Evolutionary conservation across 2,113 vertebrate genomes (phyloP).

Genomic region (Lagopus muta): DNA sequence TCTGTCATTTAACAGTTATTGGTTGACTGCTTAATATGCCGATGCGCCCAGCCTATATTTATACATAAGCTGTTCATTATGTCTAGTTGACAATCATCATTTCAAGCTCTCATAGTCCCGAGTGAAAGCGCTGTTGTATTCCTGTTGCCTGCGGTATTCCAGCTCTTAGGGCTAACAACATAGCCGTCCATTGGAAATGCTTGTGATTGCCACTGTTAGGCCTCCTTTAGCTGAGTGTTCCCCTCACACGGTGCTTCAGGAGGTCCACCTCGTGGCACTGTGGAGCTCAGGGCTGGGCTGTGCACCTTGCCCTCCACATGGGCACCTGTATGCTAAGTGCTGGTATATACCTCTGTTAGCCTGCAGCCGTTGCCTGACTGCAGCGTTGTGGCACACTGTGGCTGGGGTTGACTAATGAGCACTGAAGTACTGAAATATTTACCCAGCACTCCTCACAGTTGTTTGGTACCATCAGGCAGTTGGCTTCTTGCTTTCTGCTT

Average conservation of each 20-base stretch:
- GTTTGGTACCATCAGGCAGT: not conserved
- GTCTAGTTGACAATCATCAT: slow-evolving; percentile 2
- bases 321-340: no score
- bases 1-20: slow-evolving; percentile 36
- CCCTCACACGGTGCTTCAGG: not conserved
- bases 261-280: not conserved
- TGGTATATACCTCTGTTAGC: not conserved
- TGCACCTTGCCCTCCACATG: no score
- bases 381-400: not conserved
- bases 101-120: not conserved
- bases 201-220: not conserved
- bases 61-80: slow-evolving; percentile 11
- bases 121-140: not conserved
- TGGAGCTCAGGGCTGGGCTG: no score
- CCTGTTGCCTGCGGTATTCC: not conserved
- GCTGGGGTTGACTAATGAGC: not conserved
- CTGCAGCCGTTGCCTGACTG: not conserved
- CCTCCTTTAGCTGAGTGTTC: not conserved
- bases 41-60: slow-evolving; percentile 46
- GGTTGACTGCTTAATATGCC: slow-evolving; percentile 42
- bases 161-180: not conserved
- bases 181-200: not conserved
- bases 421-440: slow-evolving; percentile 16
- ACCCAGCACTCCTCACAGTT: not conserved
- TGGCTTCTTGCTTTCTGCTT: not conserved